Conservation (phyloP, 2,113 vertebrate species). For the Miniopterus natalensis region DNA sequence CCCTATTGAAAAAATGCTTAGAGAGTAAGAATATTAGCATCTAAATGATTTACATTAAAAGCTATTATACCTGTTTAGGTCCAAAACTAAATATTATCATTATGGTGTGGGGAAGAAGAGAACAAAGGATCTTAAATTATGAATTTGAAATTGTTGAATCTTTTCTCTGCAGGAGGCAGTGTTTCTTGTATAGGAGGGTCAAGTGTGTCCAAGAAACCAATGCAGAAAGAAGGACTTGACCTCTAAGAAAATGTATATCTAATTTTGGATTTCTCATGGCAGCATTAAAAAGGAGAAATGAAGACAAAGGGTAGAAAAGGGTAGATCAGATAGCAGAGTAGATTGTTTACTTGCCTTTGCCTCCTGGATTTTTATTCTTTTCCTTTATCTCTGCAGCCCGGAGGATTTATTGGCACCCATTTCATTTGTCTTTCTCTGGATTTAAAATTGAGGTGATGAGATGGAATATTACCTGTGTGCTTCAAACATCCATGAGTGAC, state of each 20-base stretch:
- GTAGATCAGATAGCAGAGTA: slow-evolving; percentile 42
- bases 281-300: slow-evolving; percentile 66
- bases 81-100: slow-evolving; percentile 67
- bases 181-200: not conserved
- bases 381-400: slow-evolving; percentile 70
- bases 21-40: slow-evolving; percentile 51
- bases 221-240: slow-evolving; percentile 35
- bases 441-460: slow-evolving; percentile 81
- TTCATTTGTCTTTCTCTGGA: slow-evolving; percentile 77
- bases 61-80: slow-evolving; percentile 37
- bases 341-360: slow-evolving; percentile 64
- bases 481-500: slow-evolving; percentile 73
- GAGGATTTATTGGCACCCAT: slow-evolving; percentile 66
- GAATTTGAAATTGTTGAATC: slow-evolving; percentile 45
- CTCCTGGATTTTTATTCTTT: slow-evolving; percentile 67
- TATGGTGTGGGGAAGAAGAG: not conserved
- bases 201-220: slow-evolving; percentile 34
- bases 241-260: slow-evolving; percentile 49
- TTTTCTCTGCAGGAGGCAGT: not conserved
- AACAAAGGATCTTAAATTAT: slow-evolving; percentile 32
- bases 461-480: slow-evolving; percentile 76
- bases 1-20: not conserved
- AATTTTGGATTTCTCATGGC: slow-evolving; percentile 58
- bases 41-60: slow-evolving; percentile 64
- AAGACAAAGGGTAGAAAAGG: slow-evolving; percentile 64